Conservation (phyloP, 2,113 vertebrate species). For the Callopanchax toddi region DNA sequence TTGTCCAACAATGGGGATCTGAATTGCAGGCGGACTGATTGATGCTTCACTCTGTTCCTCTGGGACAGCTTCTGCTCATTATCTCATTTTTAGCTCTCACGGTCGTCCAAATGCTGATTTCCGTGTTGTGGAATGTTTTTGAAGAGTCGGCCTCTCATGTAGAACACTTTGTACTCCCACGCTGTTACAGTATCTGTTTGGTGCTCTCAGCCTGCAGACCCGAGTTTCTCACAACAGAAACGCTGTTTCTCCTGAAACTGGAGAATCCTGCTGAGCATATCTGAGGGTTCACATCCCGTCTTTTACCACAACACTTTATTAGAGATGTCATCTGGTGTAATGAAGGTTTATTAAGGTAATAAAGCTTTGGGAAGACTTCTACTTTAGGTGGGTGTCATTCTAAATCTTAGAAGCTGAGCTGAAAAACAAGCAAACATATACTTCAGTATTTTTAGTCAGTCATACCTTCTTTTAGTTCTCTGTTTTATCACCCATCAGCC, state of each 20-base stretch:
- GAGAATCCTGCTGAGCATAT: constrained; percentile 29
- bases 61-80: constrained; percentile 45
- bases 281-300: constrained; percentile 12
- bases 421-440: too few relatives aligned
- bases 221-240: constrained; percentile 19
- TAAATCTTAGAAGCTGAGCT: constrained; percentile 9
- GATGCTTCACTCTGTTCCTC: not conserved
- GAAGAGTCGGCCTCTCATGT: constrained; percentile 17
- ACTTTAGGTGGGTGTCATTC: constrained; percentile 15
- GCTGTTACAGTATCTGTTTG: constrained; percentile 53
- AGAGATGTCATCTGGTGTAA: constrained; percentile 21
- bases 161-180: constrained; percentile 28
- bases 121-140: constrained; percentile 40
- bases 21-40: too few relatives aligned
- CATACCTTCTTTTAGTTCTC: too few relatives aligned
- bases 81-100: constrained; percentile 41
- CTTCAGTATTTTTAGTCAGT: too few relatives aligned
- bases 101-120: constrained; percentile 37
- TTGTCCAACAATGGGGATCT: too few relatives aligned
- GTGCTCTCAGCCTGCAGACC: constrained; percentile 32
- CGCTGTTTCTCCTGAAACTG: constrained; percentile 10
- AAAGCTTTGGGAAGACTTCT: constrained; percentile 16
- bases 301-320: constrained; percentile 42
- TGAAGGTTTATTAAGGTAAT: constrained; percentile 39
- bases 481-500: too few relatives aligned